A percentile compares a stretch with the other conserved stretches of the same genome.
These are phyloP conservation scores for Acipenser ruthenus DNA, from an alignment of 2,797 vertebrate genomes.

Conservation along the genomic window DNA sequence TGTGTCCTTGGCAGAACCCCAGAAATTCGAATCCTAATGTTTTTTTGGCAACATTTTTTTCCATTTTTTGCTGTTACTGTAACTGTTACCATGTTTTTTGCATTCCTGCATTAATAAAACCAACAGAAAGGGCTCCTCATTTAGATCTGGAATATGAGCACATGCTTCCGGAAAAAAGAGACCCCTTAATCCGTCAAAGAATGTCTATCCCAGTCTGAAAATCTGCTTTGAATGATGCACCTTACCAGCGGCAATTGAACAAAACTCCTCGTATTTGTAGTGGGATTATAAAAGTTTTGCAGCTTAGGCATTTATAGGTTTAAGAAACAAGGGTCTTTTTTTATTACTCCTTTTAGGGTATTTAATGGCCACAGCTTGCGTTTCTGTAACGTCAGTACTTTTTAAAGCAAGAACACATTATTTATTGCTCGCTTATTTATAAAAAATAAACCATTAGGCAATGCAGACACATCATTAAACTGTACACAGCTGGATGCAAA, in stretches of 20 bases:
- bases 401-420: too few relatives aligned
- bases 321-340: too few relatives aligned
- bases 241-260: not conserved
- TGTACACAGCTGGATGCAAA: too few relatives aligned
- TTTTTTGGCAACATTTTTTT: not conserved
- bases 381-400: too few relatives aligned
- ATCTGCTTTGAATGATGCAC: not conserved
- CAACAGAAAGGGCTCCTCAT: not conserved
- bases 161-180: not conserved
- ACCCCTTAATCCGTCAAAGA: not conserved
- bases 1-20: constrained; percentile 27
- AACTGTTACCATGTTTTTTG: not conserved
- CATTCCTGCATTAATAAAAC: not conserved
- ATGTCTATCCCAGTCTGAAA: constrained; percentile 1
- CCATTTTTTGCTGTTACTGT: not conserved
- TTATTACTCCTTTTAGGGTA: too few relatives aligned
- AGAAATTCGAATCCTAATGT: not conserved
- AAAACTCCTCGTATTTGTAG: too few relatives aligned
- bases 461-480: too few relatives aligned
- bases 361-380: too few relatives aligned
- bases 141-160: not conserved
- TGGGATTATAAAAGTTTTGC: too few relatives aligned
- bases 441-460: too few relatives aligned
- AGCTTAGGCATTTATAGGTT: too few relatives aligned
- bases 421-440: too few relatives aligned